Evolutionary conservation across 2,797 vertebrate species (phyloP).

Genomic region (Linurgus olivaceus): DNA sequence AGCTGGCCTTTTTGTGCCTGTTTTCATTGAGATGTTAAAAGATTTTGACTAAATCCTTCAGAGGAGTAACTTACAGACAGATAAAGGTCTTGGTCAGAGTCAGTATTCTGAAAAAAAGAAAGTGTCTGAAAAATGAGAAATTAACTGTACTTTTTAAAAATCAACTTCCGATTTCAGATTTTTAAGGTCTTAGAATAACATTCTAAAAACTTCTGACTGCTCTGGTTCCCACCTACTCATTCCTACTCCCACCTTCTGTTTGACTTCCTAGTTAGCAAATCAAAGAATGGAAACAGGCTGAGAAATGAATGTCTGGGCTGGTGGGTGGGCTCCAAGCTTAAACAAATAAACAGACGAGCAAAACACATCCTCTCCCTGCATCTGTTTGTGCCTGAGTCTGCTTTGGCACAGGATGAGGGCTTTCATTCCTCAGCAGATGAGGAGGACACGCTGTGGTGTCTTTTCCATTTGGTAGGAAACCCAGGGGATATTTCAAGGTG

Average conservation of each 20-base stretch:
- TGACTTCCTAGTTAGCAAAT: neutral
- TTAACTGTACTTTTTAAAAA: neutral
- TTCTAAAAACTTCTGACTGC: neutral
- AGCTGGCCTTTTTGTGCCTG: neutral
- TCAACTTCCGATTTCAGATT: neutral
- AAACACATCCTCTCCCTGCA: neutral
- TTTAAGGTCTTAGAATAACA: neutral
- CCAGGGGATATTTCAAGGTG: neutral
- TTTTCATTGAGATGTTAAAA: neutral
- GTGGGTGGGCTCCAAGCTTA: neutral
- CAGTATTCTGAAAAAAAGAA: neutral
- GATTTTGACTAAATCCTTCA: neutral
- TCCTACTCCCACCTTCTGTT: neutral
- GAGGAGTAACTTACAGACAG: neutral
- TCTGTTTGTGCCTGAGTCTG: neutral
- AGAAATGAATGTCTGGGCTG: neutral
- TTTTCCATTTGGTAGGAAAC: neutral
- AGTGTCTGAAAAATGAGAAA: neutral
- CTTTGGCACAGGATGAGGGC: neutral
- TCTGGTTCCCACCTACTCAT: neutral
- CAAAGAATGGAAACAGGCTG: neutral
- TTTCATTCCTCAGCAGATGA: neutral
- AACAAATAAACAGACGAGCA: constrained; percentile 3
- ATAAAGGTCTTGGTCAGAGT: neutral
- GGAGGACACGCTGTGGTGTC: neutral